phyloP scores from a whole-genome alignment of 1,140 invertebrate species.

The Latrodectus geometricus region DNA sequence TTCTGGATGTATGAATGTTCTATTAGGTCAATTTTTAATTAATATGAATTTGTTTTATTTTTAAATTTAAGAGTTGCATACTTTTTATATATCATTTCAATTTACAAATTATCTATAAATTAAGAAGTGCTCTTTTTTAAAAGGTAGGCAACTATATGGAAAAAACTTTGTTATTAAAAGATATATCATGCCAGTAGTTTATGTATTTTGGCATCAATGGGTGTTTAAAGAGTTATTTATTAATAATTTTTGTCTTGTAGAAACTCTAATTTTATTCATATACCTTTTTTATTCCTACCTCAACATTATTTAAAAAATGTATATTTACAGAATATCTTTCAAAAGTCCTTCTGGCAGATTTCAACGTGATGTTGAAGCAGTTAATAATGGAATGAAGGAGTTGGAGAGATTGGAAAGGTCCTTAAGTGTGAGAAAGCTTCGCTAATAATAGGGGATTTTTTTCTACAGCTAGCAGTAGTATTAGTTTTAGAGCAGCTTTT shows the following conservation, averaged over 20 bases:
- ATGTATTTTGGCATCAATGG: no score
- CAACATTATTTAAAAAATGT: neutral
- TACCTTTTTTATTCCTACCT: no score
- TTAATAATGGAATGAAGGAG: constrained; percentile 35
- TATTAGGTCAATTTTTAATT: no score
- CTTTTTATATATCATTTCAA: no score
- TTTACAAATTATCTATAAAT: no score
- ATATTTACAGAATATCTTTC: constrained; percentile 34
- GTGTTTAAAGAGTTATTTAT: neutral
- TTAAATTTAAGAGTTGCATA: no score
- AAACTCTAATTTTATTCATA: neutral
- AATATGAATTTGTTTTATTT: no score
- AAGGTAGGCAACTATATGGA: no score
- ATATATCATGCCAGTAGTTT: neutral
- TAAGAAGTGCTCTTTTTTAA: no score
- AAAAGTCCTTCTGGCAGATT: constrained; percentile 52
- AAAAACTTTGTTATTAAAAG: no score
- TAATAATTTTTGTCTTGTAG: neutral
- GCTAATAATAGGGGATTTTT: constrained; percentile 3
- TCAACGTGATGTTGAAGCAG: constrained; percentile 45
- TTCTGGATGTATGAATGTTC: no score
- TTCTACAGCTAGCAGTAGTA: neutral
- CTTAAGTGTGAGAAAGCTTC: neutral
- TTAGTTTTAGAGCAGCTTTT: neutral
- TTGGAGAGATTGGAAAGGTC: constrained; percentile 18